Evolutionary conservation across 2,888 invertebrate genomes (phyloP).

Genomic region (Acanthosepion esculentum): DNA sequence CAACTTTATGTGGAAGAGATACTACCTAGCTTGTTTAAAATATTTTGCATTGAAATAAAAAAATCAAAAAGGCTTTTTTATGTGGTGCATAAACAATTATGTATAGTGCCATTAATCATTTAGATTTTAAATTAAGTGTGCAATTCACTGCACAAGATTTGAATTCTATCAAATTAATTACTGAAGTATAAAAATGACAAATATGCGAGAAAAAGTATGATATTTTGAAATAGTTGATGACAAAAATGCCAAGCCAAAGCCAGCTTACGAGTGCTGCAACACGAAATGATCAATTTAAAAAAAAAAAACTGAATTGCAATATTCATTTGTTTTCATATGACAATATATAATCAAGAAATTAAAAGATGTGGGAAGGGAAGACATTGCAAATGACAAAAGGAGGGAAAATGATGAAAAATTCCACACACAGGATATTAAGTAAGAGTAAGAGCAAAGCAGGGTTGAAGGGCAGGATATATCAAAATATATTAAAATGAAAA

Average conservation of each 20-base stretch:
- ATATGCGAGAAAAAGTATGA: neutral
- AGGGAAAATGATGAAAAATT: neutral
- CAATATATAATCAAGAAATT: slow-evolving; percentile 33
- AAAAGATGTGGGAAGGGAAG: neutral
- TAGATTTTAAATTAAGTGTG: neutral
- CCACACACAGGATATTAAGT: neutral
- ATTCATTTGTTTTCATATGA: neutral
- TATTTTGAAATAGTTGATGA: neutral
- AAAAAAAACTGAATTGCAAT: neutral
- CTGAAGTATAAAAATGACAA: neutral
- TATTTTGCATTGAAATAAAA: too few species aligned
- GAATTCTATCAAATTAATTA: neutral
- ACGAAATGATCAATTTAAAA: neutral
- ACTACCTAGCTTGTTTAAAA: too few species aligned
- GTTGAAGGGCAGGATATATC: neutral
- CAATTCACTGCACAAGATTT: neutral
- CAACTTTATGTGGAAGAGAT: neutral
- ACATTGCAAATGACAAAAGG: neutral
- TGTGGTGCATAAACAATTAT: neutral
- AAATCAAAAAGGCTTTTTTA: neutral
- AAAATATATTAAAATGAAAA: slow-evolving; percentile 33
- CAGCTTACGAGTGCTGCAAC: neutral
- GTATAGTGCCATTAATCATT: neutral
- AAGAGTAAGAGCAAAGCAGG: neutral
- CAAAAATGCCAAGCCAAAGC: neutral